A percentile compares a stretch with the other conserved stretches of the same genome.
Evolutionary conservation across 35 echinoderm and acorn worm species (phyloP).

Genomic region (Apostichopus parvimensis): DNA sequence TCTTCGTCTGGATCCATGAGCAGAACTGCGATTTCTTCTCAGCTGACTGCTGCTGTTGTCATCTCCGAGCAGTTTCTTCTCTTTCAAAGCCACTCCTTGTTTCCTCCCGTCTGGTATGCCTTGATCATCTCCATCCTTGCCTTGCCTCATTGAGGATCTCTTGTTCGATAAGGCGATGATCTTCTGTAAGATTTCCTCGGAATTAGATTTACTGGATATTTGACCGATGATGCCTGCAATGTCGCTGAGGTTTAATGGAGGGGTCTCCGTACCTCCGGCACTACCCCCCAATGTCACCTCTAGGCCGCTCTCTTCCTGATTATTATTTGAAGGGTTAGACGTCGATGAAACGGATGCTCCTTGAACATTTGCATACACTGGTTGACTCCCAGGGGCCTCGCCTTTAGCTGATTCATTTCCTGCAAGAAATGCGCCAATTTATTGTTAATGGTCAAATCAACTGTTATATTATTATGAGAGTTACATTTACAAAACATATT

Average conservation of each 20-base stretch:
- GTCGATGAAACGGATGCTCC: too few species aligned
- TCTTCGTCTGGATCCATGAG: background rate
- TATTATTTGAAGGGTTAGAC: too few species aligned
- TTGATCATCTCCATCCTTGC: background rate
- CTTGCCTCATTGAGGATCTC: background rate
- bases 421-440: background rate
- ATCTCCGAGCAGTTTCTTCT: background rate
- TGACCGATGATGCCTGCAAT: conserved; percentile 18
- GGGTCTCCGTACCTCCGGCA: background rate
- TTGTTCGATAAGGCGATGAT: conserved; percentile 28
- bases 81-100: background rate
- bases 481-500: too few species aligned
- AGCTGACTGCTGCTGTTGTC: background rate
- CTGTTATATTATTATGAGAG: too few species aligned
- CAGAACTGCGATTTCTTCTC: background rate
- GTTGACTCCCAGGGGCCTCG: background rate
- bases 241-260: conserved; percentile 22
- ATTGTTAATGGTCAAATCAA: too few species aligned
- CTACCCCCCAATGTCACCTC: background rate
- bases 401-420: background rate
- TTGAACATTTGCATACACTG: background rate
- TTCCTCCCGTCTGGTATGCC: background rate
- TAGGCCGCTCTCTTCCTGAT: background rate
- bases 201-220: conserved; percentile 8
- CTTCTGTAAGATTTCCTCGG: conserved; percentile 37